phyloP scores from a whole-genome alignment of 2,888 invertebrate species.

The Melinaea marsaeus region DNA sequence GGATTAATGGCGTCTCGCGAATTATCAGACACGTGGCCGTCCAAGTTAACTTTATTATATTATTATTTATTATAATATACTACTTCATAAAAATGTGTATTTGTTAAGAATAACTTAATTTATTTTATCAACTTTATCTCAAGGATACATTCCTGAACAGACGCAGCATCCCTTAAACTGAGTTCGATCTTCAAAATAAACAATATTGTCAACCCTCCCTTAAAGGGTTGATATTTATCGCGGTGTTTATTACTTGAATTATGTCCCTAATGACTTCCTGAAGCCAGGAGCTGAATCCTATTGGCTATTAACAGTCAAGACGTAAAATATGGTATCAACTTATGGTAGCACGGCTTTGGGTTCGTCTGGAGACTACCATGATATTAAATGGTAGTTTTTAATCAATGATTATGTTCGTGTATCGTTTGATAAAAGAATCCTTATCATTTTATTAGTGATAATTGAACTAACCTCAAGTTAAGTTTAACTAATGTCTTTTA shows the following conservation, averaged over 20 bases:
- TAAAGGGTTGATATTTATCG: conserved; percentile 75
- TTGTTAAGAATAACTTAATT: too few species aligned
- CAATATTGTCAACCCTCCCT: conserved; percentile 41
- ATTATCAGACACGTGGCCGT: conserved; percentile 26
- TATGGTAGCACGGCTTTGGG: conserved; percentile 49
- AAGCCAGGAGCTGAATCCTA: conserved; percentile 71
- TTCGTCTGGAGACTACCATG: background rate
- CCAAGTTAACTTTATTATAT: background rate
- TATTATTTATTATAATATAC: too few species aligned
- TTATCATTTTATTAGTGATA: too few species aligned
- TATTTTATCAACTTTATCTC: background rate
- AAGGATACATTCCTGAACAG: background rate
- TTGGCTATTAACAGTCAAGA: conserved; percentile 75
- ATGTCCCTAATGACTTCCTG: conserved; percentile 76
- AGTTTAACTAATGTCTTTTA: too few species aligned
- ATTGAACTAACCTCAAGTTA: too few species aligned
- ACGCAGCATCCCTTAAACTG: conserved; percentile 1
- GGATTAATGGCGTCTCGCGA: conserved; percentile 35
- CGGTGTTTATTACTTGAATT: conserved; percentile 77
- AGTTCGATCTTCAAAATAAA: conserved; percentile 22
- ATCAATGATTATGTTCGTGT: too few species aligned
- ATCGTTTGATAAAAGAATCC: too few species aligned
- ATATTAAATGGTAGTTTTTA: too few species aligned
- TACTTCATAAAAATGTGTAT: too few species aligned
- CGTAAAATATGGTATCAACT: conserved; percentile 56